These are phyloP conservation scores for Lottia scabra DNA, from an alignment of 2,888 invertebrate genomes.

Conservation along the genomic window DNA sequence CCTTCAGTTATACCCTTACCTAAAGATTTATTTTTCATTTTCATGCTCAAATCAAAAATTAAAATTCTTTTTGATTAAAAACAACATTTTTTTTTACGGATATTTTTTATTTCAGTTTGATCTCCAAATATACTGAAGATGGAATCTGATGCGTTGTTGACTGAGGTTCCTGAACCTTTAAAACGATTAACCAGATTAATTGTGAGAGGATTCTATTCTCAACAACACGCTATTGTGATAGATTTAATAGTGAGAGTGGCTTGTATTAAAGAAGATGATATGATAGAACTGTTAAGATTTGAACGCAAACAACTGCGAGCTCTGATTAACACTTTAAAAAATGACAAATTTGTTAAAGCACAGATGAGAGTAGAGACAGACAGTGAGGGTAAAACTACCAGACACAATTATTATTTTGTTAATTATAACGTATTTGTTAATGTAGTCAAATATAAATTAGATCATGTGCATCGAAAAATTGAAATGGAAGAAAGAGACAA, in stretches of 20 bases:
- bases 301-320: constrained; percentile 91
- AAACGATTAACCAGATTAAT: constrained; percentile 90
- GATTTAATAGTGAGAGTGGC: constrained; percentile 96
- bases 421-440: constrained; percentile 92
- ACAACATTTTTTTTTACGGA: background rate
- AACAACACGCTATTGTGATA: constrained; percentile 93
- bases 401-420: constrained; percentile 97
- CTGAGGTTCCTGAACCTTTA: constrained; percentile 92
- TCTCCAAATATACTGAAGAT: constrained; percentile 26
- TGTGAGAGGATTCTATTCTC: constrained; percentile 91
- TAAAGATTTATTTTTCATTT: too few relatives aligned
- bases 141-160: constrained; percentile 71
- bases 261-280: constrained; percentile 76
- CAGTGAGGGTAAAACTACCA: constrained; percentile 91
- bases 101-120: background rate
- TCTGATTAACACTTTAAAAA: constrained; percentile 81
- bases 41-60: too few relatives aligned
- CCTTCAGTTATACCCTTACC: too few relatives aligned
- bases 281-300: constrained; percentile 89
- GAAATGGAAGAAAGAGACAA: constrained; percentile 96
- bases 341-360: constrained; percentile 82
- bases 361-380: constrained; percentile 95
- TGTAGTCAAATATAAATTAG: constrained; percentile 96
- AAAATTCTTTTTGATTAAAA: too few relatives aligned
- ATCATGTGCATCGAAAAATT: constrained; percentile 93